phyloP scores from a whole-genome alignment of 2,888 invertebrate species.

The Ennomos fuscantarius region DNA sequence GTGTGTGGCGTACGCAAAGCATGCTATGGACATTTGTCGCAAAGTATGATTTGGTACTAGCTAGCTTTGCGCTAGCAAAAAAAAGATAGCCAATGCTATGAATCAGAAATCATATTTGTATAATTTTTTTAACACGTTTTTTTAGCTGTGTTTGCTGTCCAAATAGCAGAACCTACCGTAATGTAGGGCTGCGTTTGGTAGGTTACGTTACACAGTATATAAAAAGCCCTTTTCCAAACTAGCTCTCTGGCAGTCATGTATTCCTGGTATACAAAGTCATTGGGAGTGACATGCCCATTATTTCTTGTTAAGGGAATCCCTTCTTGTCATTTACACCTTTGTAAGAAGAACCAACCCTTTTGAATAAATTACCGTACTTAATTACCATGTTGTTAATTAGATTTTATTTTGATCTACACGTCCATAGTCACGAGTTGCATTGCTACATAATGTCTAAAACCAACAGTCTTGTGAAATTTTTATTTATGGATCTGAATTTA shows the following conservation, averaged over 20 bases:
- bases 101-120: neutral
- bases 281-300: constrained; percentile 86
- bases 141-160: neutral
- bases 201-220: constrained; percentile 33
- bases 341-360: constrained; percentile 40
- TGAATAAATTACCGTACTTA: constrained; percentile 57
- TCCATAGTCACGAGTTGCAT: constrained; percentile 1
- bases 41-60: too few relatives aligned
- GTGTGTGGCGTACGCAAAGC: too few relatives aligned
- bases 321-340: constrained; percentile 77
- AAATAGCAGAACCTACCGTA: constrained; percentile 30
- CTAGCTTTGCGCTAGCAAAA: too few relatives aligned
- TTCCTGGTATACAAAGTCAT: constrained; percentile 83
- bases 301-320: constrained; percentile 74
- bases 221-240: constrained; percentile 47
- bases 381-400: constrained; percentile 58
- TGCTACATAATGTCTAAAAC: too few relatives aligned
- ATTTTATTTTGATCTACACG: constrained; percentile 27
- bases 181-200: constrained; percentile 35
- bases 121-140: neutral
- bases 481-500: constrained; percentile 8
- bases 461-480: constrained; percentile 1
- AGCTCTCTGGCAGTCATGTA: constrained; percentile 56
- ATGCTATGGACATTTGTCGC: too few relatives aligned
- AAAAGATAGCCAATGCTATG: too few relatives aligned